phyloP scores from a whole-genome alignment of 2,113 vertebrate species.

The Eulacestoma nigropectus region DNA sequence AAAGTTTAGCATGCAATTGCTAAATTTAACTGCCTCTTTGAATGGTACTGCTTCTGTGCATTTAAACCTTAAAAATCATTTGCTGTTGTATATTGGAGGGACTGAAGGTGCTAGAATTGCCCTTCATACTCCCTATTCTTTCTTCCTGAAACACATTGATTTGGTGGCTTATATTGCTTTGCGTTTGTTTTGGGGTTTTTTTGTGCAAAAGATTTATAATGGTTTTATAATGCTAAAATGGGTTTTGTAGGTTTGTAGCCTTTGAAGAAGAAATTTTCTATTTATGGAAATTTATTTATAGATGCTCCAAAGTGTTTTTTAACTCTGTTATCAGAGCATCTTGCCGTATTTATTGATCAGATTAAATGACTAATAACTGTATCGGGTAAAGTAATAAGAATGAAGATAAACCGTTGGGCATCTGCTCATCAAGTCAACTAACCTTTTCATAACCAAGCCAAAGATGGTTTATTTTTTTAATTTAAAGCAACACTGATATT shows the following conservation, averaged over 20 bases:
- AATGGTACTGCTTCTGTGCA: neutral
- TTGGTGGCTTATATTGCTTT: neutral
- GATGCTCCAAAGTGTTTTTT: neutral
- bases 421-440: neutral
- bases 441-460: neutral
- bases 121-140: neutral
- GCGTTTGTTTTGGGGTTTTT: neutral
- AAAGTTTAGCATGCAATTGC: neutral
- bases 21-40: neutral
- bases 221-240: neutral
- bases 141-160: neutral
- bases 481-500: neutral
- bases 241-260: neutral
- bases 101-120: neutral
- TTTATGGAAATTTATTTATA: neutral
- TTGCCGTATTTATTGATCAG: neutral
- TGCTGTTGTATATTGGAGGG: neutral
- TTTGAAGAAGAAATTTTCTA: neutral
- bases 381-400: neutral
- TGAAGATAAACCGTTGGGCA: neutral
- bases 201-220: neutral
- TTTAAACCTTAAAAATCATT: neutral
- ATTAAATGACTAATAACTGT: neutral
- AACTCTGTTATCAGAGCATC: neutral
- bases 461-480: neutral